These are phyloP conservation scores for Tursiops truncatus DNA, from an alignment of 2,113 vertebrate species.

Conservation along the genomic window DNA sequence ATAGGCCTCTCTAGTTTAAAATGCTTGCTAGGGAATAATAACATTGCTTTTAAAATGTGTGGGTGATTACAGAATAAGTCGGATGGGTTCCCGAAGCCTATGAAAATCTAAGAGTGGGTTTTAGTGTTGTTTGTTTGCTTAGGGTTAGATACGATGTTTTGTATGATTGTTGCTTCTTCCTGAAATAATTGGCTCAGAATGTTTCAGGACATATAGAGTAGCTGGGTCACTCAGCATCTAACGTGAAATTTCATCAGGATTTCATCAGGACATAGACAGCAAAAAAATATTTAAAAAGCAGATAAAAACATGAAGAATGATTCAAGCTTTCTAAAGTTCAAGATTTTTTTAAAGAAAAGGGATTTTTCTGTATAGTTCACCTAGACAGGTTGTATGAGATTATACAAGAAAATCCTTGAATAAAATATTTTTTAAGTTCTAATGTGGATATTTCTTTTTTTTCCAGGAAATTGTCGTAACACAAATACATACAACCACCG, in stretches of 20 bases:
- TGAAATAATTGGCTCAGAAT: not conserved
- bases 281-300: not conserved
- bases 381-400: not conserved
- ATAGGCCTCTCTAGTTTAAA: constrained; percentile 16
- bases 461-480: not conserved
- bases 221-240: not conserved
- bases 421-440: constrained; percentile 15
- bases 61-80: not conserved
- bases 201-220: not conserved
- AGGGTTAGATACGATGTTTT: not conserved
- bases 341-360: not conserved
- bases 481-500: not conserved
- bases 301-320: not conserved
- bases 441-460: constrained; percentile 1
- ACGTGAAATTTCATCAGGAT: not conserved
- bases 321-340: not conserved
- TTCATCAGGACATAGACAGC: not conserved
- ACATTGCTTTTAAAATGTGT: constrained; percentile 22
- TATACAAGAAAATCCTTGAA: not conserved
- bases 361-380: not conserved
- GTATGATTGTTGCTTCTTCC: not conserved
- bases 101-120: not conserved
- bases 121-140: not conserved
- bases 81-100: not conserved
- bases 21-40: constrained; percentile 16